These are phyloP conservation scores for Rotaria socialis DNA, from an alignment of 2,888 invertebrate genomes.

Conservation along the genomic window DNA sequence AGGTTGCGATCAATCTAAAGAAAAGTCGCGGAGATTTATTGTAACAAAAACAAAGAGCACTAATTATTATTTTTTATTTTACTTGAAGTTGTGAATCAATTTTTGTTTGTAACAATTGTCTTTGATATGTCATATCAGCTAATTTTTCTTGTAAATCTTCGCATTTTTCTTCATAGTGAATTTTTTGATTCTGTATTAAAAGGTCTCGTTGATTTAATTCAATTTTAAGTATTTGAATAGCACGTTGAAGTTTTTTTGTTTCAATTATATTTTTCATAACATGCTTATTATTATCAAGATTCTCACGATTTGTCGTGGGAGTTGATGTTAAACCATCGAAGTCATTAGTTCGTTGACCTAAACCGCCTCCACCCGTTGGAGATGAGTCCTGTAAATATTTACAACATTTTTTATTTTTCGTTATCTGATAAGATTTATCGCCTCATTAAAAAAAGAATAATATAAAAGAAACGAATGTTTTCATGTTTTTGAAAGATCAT, in stretches of 20 bases:
- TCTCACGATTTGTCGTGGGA: not conserved
- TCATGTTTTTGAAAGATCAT: not conserved
- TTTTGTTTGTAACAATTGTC: conserved; percentile 55
- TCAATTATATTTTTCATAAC: conserved; percentile 49
- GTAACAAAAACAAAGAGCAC: too few relatives aligned
- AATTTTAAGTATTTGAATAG: conserved; percentile 58
- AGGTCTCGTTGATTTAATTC: conserved; percentile 58
- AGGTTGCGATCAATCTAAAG: conserved; percentile 56
- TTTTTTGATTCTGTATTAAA: conserved; percentile 57
- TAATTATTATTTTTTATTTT: not conserved
- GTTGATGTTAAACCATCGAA: not conserved
- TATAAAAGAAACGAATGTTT: not conserved
- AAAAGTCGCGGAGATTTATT: too few relatives aligned
- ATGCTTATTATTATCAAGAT: not conserved
- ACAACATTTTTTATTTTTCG: not conserved
- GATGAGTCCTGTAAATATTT: conserved; percentile 27
- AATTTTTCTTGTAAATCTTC: conserved; percentile 59
- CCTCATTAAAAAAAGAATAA: not conserved
- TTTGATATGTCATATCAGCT: conserved; percentile 56
- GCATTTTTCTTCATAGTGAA: conserved; percentile 54
- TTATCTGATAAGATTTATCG: not conserved
- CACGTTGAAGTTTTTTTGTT: conserved; percentile 57
- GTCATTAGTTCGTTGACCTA: not conserved
- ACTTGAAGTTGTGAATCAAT: conserved; percentile 55
- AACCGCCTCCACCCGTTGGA: not conserved